Evolutionary conservation across 2,797 vertebrate genomes (phyloP).

Genomic region (Periparus ater): DNA sequence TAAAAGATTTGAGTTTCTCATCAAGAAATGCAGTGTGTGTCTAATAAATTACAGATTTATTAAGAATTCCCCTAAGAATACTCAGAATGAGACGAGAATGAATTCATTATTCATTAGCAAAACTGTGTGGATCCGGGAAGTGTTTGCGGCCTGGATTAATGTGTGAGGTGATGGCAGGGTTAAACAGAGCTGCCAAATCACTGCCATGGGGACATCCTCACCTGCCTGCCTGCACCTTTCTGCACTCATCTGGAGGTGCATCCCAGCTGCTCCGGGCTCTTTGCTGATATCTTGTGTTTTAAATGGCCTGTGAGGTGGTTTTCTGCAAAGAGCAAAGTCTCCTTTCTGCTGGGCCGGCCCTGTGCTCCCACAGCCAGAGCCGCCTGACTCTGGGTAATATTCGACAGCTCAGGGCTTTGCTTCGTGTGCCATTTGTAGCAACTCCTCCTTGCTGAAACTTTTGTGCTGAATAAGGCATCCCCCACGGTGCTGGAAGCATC

Average conservation of each 20-base stretch:
- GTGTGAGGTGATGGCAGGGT: background rate
- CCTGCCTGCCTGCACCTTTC: background rate
- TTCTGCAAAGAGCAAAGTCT: background rate
- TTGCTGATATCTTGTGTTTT: background rate
- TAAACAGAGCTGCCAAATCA: background rate
- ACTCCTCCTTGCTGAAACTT: background rate
- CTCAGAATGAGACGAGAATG: background rate
- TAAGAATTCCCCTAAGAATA: background rate
- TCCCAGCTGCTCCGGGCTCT: background rate
- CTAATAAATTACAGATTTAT: conserved; percentile 13
- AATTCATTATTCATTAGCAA: conserved; percentile 25
- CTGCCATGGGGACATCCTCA: background rate
- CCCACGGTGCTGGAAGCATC: background rate
- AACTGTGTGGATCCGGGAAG: background rate
- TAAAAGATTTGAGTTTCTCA: background rate
- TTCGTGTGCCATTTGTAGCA: background rate
- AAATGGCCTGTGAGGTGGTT: background rate
- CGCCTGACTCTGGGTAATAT: background rate
- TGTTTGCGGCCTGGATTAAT: background rate
- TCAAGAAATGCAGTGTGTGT: background rate
- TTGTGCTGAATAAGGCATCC: background rate
- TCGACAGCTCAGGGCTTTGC: background rate
- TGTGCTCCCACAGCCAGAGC: background rate
- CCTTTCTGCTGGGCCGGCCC: background rate
- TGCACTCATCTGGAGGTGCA: background rate